Base-by-base conservation (phyloP, 2,888 invertebrate genomes). In the Cephus pygmeus region DNA sequence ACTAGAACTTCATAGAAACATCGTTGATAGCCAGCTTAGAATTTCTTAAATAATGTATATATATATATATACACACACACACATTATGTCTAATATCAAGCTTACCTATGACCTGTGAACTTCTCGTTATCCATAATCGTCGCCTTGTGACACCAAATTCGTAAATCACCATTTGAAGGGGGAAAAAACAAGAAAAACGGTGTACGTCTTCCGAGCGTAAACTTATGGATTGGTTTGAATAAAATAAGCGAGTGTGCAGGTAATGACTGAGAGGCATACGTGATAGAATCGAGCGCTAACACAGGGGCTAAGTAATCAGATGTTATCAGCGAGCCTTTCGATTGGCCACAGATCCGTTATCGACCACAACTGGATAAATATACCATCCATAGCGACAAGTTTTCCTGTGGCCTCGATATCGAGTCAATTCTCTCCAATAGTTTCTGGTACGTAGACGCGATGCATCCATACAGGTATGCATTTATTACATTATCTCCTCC, bases 301-400 rank as follows among this genome's bases (percentile, higher is more conserved):
- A 76, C 79, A 79, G 80, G 82, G 83, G 81, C 82, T 84, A 82
- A 84, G 87, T 88, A 87, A 88, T 88, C 88, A 86, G 88, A 89
- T 88, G 83, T 81, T 89, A 89, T 89, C 88, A 83, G 79, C 68
- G 35, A 81, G 36, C 80, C 77, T 81, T 75, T 79, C 85, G 85
- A 87, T 87, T 87, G 86, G 86, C 80, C 83, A 77, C 79, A 87
- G 87, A 88, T 87, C 83, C 83, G 81, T 85, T 88, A 87, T 88
- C 89, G 79, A 76, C 36, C 23, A 81, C 82, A 75, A 82, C 85
- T 83, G 83, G 85, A 86, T 85, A 85, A 84, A 85, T 82, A 81
- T 82, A 83, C 83, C 83, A 83, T 80, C 82, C 78, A 83, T 85
- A 83, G 83, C 84, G 80, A 73, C 76, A 23, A 74, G 56, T 74